Conservation (phyloP, 1,140 invertebrate genomes). For the Odontomachus brunneus region DNA sequence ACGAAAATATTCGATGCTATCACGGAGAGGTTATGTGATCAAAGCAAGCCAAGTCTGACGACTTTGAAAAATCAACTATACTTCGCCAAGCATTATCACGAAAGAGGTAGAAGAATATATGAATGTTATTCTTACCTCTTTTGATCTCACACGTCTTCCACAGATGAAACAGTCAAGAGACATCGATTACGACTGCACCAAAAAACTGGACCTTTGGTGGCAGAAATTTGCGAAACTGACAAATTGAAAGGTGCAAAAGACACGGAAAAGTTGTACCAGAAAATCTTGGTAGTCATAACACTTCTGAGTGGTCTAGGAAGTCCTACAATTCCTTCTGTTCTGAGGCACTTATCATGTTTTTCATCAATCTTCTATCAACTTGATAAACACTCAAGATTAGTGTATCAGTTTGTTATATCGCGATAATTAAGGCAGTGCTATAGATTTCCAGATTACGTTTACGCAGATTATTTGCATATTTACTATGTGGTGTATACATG, state of each 20-base stretch:
- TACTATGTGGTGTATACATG: too few species aligned
- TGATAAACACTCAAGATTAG: not conserved
- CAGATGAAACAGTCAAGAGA: constrained; percentile 85
- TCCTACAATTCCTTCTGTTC: constrained; percentile 84
- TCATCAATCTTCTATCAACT: too few species aligned
- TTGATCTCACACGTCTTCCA: not conserved
- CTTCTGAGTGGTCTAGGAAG: constrained; percentile 88
- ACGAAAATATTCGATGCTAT: constrained; percentile 59
- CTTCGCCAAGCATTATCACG: constrained; percentile 89
- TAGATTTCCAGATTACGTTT: too few species aligned
- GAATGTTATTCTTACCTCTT: not conserved
- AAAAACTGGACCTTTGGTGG: constrained; percentile 85
- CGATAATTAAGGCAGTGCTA: too few species aligned
- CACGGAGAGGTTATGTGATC: constrained; percentile 75
- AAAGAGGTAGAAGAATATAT: constrained; percentile 81
- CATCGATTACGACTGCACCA: constrained; percentile 84
- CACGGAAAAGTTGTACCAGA: constrained; percentile 87
- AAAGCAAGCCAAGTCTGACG: constrained; percentile 81
- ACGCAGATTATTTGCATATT: too few species aligned
- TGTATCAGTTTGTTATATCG: too few species aligned
- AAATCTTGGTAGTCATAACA: constrained; percentile 88
- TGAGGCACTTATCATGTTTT: constrained; percentile 83
- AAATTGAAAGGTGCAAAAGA: constrained; percentile 82
- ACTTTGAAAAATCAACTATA: constrained; percentile 90
- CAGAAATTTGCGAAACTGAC: constrained; percentile 86